A percentile compares a stretch with the other conserved stretches of the same genome.
Evolutionary conservation across 1,140 invertebrate species (phyloP).

Genomic region (Drosophila tani): DNA sequence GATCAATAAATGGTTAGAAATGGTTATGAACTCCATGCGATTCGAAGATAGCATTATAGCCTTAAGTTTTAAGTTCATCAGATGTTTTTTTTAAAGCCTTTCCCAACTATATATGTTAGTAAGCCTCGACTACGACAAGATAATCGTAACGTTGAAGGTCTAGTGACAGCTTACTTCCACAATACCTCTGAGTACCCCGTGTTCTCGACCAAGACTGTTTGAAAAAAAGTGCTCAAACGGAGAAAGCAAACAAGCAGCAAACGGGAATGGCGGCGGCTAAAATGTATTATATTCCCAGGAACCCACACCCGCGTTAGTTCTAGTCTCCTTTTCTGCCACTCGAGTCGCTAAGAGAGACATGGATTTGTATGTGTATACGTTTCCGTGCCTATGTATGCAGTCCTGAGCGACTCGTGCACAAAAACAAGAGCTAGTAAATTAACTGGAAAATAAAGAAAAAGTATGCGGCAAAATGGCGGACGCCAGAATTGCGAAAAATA

Average conservation of each 20-base stretch:
- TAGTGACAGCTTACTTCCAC: conserved; percentile 16
- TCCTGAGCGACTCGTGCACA: conserved; percentile 47
- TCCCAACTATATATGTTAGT: background rate
- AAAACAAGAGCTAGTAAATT: conserved; percentile 82
- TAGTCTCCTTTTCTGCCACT: conserved; percentile 36
- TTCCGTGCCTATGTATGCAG: conserved; percentile 27
- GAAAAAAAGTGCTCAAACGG: conserved; percentile 33
- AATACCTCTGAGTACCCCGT: conserved; percentile 26
- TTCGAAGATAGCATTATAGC: background rate
- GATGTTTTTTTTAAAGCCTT: background rate
- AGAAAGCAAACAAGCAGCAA: conserved; percentile 79
- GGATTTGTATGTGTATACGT: conserved; percentile 49
- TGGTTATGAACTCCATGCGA: background rate
- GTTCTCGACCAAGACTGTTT: conserved; percentile 14
- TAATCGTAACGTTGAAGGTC: conserved; percentile 5
- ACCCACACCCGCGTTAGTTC: conserved; percentile 53
- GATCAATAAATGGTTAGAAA: background rate
- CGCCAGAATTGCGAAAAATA: conserved; percentile 69
- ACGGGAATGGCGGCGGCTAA: conserved; percentile 68
- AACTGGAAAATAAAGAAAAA: conserved; percentile 79
- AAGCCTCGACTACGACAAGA: background rate
- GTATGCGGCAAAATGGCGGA: conserved; percentile 78
- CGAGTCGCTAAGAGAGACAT: conserved; percentile 71
- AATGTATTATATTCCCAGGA: conserved; percentile 76
- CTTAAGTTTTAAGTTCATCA: background rate